A percentile compares a stretch with the other conserved stretches of the same genome.
phyloP scores from a whole-genome alignment of 2,797 vertebrate genomes.

The Ataeniobius toweri region DNA sequence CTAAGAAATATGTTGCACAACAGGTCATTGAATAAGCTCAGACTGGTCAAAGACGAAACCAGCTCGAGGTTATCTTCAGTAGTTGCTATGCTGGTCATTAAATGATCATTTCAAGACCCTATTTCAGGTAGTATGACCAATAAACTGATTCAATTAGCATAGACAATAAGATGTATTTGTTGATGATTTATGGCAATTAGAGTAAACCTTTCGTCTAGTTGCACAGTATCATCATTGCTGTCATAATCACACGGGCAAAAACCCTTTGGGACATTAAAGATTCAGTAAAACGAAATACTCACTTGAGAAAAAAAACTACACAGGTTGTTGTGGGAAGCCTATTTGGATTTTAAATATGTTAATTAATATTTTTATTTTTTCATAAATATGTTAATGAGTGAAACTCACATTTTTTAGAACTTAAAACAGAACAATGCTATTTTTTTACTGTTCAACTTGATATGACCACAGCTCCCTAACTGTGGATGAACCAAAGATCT shows the following conservation, averaged over 20 bases:
- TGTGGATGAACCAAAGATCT: background rate
- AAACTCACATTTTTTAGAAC: background rate
- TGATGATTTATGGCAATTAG: background rate
- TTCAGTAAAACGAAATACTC: background rate
- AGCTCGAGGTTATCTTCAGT: background rate
- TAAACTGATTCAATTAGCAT: slow-evolving; percentile 1
- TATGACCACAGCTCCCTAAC: background rate
- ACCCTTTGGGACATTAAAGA: background rate
- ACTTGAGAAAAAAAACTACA: slow-evolving; percentile 13
- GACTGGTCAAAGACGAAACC: slow-evolving; percentile 21
- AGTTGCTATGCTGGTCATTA: background rate
- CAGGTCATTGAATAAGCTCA: slow-evolving; percentile 6
- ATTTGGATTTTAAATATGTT: background rate
- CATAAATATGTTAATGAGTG: background rate
- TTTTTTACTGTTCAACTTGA: background rate
- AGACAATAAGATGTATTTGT: background rate
- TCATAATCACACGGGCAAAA: background rate
- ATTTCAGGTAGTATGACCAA: slow-evolving; percentile 2
- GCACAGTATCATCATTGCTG: background rate
- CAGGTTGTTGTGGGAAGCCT: background rate
- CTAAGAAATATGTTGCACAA: slow-evolving; percentile 36
- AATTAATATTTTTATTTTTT: no score
- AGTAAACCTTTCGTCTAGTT: background rate
- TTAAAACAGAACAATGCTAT: background rate
- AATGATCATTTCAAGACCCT: background rate